Base-by-base conservation (phyloP, 2,113 vertebrate genomes). In the Nymphicus hollandicus region DNA sequence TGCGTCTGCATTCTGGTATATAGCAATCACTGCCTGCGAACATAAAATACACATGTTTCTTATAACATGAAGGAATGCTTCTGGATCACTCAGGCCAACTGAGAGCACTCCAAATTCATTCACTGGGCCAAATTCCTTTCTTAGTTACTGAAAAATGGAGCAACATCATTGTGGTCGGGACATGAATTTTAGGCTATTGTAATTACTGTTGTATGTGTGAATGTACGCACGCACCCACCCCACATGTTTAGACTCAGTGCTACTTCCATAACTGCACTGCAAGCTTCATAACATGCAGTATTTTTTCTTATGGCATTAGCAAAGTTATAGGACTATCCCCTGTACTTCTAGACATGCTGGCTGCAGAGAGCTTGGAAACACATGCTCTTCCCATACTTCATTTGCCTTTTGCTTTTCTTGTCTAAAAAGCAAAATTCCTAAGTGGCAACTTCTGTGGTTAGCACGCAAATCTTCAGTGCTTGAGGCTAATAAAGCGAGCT, bases 21-120 rank as follows among this genome's bases (percentile, higher is more conserved):
- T 0, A 0, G 77, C 60, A 68, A 63, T 58, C 64, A 17, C 18
- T 0, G 12, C 27, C 60, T 33, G 74, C 0, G 0, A 78, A 91
- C 86, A 52, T n/a, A 64, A 72, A 73, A 71, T 23, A 70, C 86
- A 93, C 33, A 12, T 91, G 82, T 88, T 95, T 92, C 92, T 73
- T 91, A 17, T 65, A 93, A 92, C 47, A 81, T 9, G 7, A 68
- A 91, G 85, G 81, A 95, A 96, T 74, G 84, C 41, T 85, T 68
- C 69, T 93, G 78, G 63, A 89, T 92, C 78, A 68, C 74, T 49
- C 4, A 0, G 85, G 65, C 69, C 86, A 87, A 60, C 52, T 25
- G 39, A 89, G 52, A 89, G 63, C 12, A 1, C 66, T 85, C 92
- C 77, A 89, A 35, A 91, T 74, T 60, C 89, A 85, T 39, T 69